Conservation (phyloP, 2,888 invertebrate species). For the Pomacea canaliculata region DNA sequence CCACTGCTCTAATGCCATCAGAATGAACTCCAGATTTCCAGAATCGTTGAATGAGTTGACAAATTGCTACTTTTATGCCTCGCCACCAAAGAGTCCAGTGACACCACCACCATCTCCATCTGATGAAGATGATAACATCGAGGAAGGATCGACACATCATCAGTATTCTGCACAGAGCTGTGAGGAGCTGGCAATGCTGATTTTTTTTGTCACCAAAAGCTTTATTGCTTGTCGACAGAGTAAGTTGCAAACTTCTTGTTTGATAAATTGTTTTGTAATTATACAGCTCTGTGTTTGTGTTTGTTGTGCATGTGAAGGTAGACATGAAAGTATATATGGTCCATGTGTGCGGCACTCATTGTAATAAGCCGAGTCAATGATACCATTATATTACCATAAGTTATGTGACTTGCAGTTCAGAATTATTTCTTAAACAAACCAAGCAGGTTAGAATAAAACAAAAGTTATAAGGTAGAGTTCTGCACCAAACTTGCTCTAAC, state of each 20-base stretch:
- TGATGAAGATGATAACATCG: constrained; percentile 34
- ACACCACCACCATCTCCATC: constrained; percentile 49
- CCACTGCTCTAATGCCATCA: constrained; percentile 36
- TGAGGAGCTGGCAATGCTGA: constrained; percentile 47
- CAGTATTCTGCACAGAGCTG: constrained; percentile 32
- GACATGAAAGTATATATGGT: too few species aligned
- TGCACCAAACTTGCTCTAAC: too few species aligned
- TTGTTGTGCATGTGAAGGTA: too few species aligned
- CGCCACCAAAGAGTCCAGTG: constrained; percentile 35
- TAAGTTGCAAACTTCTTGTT: constrained; percentile 20
- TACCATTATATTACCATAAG: too few species aligned
- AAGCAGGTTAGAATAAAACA: too few species aligned
- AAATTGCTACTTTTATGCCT: constrained; percentile 38
- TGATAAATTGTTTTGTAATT: too few species aligned
- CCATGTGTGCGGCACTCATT: too few species aligned
- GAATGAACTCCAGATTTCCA: constrained; percentile 40
- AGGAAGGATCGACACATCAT: background rate
- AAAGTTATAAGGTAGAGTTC: too few species aligned
- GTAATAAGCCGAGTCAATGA: too few species aligned
- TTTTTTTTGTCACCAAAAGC: constrained; percentile 40
- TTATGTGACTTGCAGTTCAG: too few species aligned
- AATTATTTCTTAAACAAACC: too few species aligned
- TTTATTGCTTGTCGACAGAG: constrained; percentile 43
- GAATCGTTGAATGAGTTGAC: constrained; percentile 38
- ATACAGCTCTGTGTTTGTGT: too few species aligned